These are phyloP conservation scores for Campylorhamphus procurvoides DNA, from an alignment of 2,113 vertebrate species.

Conservation along the genomic window DNA sequence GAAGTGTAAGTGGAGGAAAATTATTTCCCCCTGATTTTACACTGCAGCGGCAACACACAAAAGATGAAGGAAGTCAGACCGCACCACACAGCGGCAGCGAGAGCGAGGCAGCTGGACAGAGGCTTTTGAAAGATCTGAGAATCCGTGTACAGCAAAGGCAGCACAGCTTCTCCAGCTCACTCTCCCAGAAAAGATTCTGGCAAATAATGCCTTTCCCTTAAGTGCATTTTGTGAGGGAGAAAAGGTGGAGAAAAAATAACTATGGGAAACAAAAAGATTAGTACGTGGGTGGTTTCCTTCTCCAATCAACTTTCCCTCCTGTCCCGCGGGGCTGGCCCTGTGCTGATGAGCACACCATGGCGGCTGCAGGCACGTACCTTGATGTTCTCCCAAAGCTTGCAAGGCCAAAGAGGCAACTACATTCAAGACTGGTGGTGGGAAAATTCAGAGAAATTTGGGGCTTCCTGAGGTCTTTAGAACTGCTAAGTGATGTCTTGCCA, in stretches of 20 bases:
- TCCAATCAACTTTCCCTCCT: background rate
- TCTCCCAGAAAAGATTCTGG: constrained; percentile 47
- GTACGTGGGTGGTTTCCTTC: constrained; percentile 2
- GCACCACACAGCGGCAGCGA: background rate
- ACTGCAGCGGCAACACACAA: constrained; percentile 19
- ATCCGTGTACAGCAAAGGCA: constrained; percentile 9
- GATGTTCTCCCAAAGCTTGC: constrained; percentile 10
- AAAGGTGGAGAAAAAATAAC: background rate
- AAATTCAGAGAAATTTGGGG: constrained; percentile 24
- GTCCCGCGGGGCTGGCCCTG: background rate
- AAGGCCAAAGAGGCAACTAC: background rate
- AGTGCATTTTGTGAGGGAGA: background rate
- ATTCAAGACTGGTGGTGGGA: constrained; percentile 32
- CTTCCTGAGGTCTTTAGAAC: constrained; percentile 42
- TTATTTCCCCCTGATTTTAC: constrained; percentile 37
- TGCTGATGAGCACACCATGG: background rate
- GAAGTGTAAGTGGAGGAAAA: constrained; percentile 30
- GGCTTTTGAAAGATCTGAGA: constrained; percentile 45
- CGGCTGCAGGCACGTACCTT: background rate
- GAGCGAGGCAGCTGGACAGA: constrained; percentile 30
- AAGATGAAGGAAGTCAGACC: constrained; percentile 50
- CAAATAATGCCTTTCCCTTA: constrained; percentile 32
- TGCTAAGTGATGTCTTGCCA: constrained; percentile 58
- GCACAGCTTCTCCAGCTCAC: background rate
- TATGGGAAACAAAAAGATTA: constrained; percentile 13